Conservation (phyloP, 53 echinoderm and acorn worm genomes). For the Astropecten irregularis region DNA sequence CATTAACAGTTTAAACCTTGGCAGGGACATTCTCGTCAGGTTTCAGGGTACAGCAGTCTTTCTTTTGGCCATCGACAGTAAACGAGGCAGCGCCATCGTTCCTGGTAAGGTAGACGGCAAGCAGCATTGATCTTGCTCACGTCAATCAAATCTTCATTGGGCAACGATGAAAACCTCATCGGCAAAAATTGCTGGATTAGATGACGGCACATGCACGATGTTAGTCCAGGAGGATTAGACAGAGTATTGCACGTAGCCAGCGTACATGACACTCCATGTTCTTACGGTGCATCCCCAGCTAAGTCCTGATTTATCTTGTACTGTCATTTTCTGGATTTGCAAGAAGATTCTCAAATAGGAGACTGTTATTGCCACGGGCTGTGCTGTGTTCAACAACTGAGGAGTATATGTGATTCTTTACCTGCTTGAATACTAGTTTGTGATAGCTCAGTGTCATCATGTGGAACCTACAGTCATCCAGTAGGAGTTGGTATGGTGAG, state of each 20-base stretch:
- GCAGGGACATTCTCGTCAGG: neutral
- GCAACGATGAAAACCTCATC: neutral
- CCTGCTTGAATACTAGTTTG: neutral
- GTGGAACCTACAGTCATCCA: slow-evolving; percentile 29
- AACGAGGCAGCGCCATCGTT: neutral
- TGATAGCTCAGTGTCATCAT: no score
- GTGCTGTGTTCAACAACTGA: no score
- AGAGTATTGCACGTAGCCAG: slow-evolving; percentile 1
- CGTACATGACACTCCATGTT: neutral
- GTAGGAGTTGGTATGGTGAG: slow-evolving; percentile 40
- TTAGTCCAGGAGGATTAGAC: neutral
- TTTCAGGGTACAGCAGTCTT: neutral
- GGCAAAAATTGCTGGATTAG: slow-evolving; percentile 46
- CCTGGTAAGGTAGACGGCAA: slow-evolving; percentile 8
- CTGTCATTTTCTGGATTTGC: no score
- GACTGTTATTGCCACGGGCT: no score
- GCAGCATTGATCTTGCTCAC: slow-evolving; percentile 39
- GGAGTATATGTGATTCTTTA: slow-evolving; percentile 13
- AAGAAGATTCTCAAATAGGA: no score
- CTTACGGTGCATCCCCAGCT: neutral
- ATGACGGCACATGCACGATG: neutral
- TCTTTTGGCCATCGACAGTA: neutral
- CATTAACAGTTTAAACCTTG: neutral
- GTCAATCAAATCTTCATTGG: slow-evolving; percentile 46
- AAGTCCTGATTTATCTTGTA: no score